phyloP scores from a whole-genome alignment of 2,113 vertebrate genomes.

The Anoura caudifer region DNA sequence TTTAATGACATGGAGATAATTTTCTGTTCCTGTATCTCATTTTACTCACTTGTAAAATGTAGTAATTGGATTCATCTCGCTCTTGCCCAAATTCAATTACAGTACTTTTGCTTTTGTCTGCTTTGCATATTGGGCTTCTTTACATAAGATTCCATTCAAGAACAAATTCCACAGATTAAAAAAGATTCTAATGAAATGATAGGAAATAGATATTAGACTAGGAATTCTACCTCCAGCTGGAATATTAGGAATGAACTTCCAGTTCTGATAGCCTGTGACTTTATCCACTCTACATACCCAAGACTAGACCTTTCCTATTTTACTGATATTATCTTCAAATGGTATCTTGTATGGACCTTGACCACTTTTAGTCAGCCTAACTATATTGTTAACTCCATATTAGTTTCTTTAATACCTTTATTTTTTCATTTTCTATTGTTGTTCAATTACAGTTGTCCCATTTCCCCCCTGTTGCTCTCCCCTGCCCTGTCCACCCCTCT shows the following conservation, averaged over 20 bases:
- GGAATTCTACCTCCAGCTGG: neutral
- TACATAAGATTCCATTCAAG: neutral
- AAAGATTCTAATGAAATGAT: neutral
- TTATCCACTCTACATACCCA: neutral
- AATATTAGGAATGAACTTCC: constrained; percentile 8
- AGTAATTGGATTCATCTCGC: neutral
- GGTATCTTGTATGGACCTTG: neutral
- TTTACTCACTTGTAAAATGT: neutral
- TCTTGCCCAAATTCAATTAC: neutral
- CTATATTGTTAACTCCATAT: neutral
- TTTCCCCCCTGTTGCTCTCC: too few species aligned
- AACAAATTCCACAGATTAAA: constrained; percentile 2
- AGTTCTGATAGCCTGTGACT: constrained; percentile 1
- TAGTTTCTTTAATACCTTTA: neutral
- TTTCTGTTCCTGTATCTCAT: neutral
- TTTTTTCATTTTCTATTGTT: too few species aligned
- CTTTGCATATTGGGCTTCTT: neutral
- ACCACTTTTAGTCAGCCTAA: neutral
- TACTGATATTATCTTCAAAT: neutral
- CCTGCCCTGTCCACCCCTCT: too few species aligned
- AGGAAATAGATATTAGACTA: neutral
- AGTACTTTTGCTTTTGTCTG: neutral
- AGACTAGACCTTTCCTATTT: neutral
- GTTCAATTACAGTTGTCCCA: too few species aligned
- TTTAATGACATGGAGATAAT: neutral